phyloP scores from a whole-genome alignment of 2,113 vertebrate species.

The Varanus salvator region DNA sequence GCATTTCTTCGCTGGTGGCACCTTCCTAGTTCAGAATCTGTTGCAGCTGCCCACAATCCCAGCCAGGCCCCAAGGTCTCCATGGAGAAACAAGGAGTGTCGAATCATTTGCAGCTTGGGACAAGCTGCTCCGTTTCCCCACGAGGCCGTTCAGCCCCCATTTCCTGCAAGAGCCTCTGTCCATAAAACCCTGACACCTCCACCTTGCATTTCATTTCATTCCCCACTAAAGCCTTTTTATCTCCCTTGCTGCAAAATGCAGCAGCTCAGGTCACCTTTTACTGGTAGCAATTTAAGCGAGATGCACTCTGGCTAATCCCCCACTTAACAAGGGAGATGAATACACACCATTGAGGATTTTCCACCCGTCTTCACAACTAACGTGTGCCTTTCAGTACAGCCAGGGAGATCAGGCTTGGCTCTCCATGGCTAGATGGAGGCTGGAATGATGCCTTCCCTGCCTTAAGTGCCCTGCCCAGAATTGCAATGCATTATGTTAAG shows the following conservation, averaged over 20 bases:
- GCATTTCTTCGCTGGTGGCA: neutral
- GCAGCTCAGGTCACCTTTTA: slow-evolving; percentile 1
- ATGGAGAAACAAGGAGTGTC: too few species aligned
- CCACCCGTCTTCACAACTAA: neutral
- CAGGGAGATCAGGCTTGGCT: neutral
- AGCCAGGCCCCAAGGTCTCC: too few species aligned
- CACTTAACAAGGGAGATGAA: slow-evolving; percentile 29
- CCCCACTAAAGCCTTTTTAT: slow-evolving; percentile 9
- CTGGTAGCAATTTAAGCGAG: slow-evolving; percentile 1
- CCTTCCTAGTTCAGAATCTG: neutral
- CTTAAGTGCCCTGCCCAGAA: neutral
- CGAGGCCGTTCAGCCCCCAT: neutral
- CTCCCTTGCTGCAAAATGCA: slow-evolving; percentile 9
- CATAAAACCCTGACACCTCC: neutral
- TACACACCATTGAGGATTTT: neutral
- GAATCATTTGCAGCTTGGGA: neutral
- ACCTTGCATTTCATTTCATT: slow-evolving; percentile 14
- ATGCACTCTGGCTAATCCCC: slow-evolving; percentile 17
- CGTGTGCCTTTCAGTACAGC: neutral
- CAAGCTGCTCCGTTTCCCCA: neutral
- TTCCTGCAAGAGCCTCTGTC: neutral
- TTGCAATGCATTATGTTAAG: neutral
- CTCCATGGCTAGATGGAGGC: neutral
- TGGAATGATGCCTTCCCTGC: neutral
- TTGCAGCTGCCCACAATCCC: neutral